Evolutionary conservation across 1,140 invertebrate species (phyloP), one percentile per base, ranked within the genome.

Genomic region (Yoshiicerus persimilis): DNA sequence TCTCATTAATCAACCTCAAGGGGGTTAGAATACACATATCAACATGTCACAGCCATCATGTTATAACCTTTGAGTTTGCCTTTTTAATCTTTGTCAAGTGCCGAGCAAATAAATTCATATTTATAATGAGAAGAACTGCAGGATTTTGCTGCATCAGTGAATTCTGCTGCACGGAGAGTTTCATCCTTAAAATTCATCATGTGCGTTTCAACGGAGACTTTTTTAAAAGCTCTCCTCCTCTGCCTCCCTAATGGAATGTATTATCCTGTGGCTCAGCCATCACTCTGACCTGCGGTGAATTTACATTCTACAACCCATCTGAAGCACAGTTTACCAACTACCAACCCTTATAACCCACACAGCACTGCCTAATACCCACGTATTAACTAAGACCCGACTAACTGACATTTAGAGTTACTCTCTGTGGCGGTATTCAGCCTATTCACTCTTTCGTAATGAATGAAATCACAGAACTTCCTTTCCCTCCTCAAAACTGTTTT

Each of bases 1-100:
- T 80, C 75, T 80, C 75, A 80, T 80, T 80, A 80, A 87, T 87
- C 86, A 87, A 87, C 86, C 86, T 87, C 86, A 87, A 87, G 86
- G 41, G 86, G 86, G 75, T 80, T 80, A 80, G 30, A 80, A 80
- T 80, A 80, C 32, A 80, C 75, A 80, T 80, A 80, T 80, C 75
- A 80, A 38, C 75, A 80, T 80, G 75, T 80, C 75, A 80, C 75
- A 80, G 32, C 75, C 75, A 80, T 80, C 75, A 80, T 80, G 75
- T 80, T 80, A 80, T 80, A 80, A 80, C 75, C 75, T 80, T 80
- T 80, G 32, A 80, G 75, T 80, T 80, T 80, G 75, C 75, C 75
- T 80, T 80, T 80, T 80, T 80, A 80, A 80, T 80, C 75, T 80
- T 80, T 80, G 75, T 80, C 75, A 80, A 80, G 75, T 80, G 30